These are phyloP conservation scores for Spisula solida DNA, from an alignment of 2,888 invertebrate genomes.

Conservation along the genomic window DNA sequence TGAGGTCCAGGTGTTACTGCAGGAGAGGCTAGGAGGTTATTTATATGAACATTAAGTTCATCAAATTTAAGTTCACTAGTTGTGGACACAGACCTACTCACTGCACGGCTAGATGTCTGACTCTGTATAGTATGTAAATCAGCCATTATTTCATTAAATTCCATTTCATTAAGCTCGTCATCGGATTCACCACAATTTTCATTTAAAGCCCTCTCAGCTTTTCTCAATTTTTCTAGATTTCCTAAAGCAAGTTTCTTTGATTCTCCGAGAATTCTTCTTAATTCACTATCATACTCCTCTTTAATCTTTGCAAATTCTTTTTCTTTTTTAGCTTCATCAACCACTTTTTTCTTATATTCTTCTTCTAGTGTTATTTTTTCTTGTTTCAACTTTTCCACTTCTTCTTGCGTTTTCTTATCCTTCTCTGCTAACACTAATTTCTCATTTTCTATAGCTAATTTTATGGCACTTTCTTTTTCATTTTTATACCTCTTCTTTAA, in stretches of 20 bases:
- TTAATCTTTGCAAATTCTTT: constrained; percentile 78
- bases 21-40: constrained; percentile 74
- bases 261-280: constrained; percentile 80
- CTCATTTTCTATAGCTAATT: constrained; percentile 77
- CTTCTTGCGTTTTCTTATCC: constrained; percentile 73
- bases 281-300: constrained; percentile 79
- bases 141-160: constrained; percentile 68
- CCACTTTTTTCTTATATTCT: constrained; percentile 75
- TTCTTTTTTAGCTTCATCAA: constrained; percentile 76
- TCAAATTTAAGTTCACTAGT: constrained; percentile 74
- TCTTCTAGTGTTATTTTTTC: constrained; percentile 71
- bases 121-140: constrained; percentile 66
- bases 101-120: constrained; percentile 73
- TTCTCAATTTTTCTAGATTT: constrained; percentile 81
- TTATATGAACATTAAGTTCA: constrained; percentile 71
- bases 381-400: constrained; percentile 75
- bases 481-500: constrained; percentile 71
- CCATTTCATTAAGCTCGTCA: constrained; percentile 74
- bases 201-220: constrained; percentile 81
- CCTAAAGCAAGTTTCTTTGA: constrained; percentile 81
- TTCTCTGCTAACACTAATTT: constrained; percentile 74
- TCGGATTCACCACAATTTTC: constrained; percentile 76
- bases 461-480: constrained; percentile 80
- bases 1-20: constrained; percentile 71
- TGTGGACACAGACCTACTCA: constrained; percentile 72